Conservation (phyloP, 1,140 invertebrate species). For the Rhysida immarginata region DNA sequence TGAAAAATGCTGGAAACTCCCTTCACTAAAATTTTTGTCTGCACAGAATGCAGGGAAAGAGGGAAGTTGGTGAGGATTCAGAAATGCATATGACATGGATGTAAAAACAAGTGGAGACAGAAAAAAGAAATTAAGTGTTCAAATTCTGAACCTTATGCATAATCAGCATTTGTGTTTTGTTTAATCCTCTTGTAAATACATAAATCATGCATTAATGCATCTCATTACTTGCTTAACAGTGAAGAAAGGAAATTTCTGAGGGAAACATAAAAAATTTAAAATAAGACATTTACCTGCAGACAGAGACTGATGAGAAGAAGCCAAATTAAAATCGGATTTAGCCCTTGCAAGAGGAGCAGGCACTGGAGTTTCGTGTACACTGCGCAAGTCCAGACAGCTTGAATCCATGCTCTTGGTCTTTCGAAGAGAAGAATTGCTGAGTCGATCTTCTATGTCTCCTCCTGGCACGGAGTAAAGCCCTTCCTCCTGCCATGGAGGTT, state of each 20-base stretch:
- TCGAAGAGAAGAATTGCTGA: constrained; percentile 42
- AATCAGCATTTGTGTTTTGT: too few species aligned
- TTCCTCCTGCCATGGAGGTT: constrained; percentile 45
- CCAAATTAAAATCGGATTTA: constrained; percentile 71
- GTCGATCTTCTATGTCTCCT: constrained; percentile 31
- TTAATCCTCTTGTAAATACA: too few species aligned
- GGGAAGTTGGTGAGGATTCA: too few species aligned
- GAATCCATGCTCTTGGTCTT: constrained; percentile 79
- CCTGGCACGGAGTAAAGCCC: constrained; percentile 47
- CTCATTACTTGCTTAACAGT: too few species aligned
- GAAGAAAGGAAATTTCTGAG: too few species aligned
- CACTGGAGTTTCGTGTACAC: neutral
- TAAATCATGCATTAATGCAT: too few species aligned
- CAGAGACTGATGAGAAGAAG: constrained; percentile 43
- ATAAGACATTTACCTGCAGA: constrained; percentile 31
- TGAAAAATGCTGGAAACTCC: constrained; percentile 1
- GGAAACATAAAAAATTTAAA: too few species aligned
- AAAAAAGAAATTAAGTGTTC: too few species aligned
- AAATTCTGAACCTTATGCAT: too few species aligned
- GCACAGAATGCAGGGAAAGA: too few species aligned
- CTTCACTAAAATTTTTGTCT: neutral
- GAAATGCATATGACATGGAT: too few species aligned
- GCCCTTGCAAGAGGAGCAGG: constrained; percentile 36
- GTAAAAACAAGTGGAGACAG: too few species aligned
- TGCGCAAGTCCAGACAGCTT: constrained; percentile 53